Evolutionary conservation across 2,797 vertebrate species (phyloP).

Genomic region (Epinephelus awoara): DNA sequence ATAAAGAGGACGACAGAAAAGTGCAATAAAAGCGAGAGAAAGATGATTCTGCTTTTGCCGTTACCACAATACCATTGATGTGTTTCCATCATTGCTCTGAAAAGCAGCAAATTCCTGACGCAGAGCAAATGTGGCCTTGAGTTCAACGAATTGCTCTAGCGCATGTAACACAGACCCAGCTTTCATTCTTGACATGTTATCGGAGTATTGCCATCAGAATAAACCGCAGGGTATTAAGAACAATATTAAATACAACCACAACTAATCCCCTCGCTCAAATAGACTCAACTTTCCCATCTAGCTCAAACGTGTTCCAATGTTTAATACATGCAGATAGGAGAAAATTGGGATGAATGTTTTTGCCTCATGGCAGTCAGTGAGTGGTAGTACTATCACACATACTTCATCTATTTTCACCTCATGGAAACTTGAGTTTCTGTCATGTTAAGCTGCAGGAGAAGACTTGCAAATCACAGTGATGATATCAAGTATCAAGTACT

Average conservation of each 20-base stretch:
- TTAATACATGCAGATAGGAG: conserved; percentile 59
- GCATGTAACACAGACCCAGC: conserved; percentile 47
- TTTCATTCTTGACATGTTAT: conserved; percentile 64
- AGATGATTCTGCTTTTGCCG: conserved; percentile 33
- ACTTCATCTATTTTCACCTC: conserved; percentile 34
- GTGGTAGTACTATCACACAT: conserved; percentile 31
- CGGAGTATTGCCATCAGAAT: conserved; percentile 60
- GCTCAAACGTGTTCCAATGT: conserved; percentile 45
- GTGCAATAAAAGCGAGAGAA: conserved; percentile 29
- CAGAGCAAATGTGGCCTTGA: conserved; percentile 40
- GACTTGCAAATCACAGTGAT: not conserved
- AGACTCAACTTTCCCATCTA: conserved; percentile 64
- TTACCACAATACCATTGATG: conserved; percentile 61
- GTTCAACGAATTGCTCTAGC: conserved; percentile 50
- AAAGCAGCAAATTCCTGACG: conserved; percentile 47
- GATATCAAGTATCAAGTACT: not conserved
- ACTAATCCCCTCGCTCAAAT: conserved; percentile 68
- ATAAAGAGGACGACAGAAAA: conserved; percentile 29
- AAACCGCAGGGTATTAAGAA: conserved; percentile 69
- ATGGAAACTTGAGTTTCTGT: conserved; percentile 14
- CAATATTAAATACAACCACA: conserved; percentile 71
- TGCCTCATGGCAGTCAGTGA: conserved; percentile 47
- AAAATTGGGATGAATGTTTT: conserved; percentile 61
- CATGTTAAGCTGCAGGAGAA: not conserved
- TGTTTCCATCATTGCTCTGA: conserved; percentile 65